Percentiles rank a stretch among this genome's conserved stretches.
phyloP scores from a whole-genome alignment of 2,113 vertebrate species.

The Lontra canadensis region DNA sequence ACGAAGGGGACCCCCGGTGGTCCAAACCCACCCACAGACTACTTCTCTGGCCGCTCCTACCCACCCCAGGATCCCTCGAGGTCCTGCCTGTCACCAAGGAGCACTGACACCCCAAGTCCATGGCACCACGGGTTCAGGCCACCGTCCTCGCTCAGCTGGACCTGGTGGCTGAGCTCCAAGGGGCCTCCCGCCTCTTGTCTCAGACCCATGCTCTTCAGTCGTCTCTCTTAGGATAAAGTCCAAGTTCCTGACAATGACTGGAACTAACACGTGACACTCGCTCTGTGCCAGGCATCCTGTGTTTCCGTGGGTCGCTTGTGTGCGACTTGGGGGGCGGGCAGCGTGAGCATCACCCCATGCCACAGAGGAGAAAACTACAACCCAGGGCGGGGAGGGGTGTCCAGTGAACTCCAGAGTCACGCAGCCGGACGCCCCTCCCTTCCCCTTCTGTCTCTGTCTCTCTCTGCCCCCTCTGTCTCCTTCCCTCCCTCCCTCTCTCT shows the following conservation, averaged over 20 bases:
- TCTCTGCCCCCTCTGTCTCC: too few relatives aligned
- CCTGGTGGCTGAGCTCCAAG: accelerated
- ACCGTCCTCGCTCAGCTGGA: accelerated
- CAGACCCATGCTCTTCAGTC: not conserved
- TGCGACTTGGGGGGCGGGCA: accelerated
- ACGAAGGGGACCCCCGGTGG: not conserved
- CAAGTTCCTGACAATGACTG: accelerated
- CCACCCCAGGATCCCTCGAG: not conserved
- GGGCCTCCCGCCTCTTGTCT: not conserved
- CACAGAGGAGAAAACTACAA: too few relatives aligned
- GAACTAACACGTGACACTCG: accelerated
- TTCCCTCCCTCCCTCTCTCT: not conserved
- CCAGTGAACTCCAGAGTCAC: too few relatives aligned
- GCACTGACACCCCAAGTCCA: accelerated
- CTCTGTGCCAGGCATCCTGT: not conserved
- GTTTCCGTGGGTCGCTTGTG: accelerated
- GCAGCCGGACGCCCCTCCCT: accelerated
- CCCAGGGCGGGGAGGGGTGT: not conserved
- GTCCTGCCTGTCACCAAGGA: not conserved
- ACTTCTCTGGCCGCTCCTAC: too few relatives aligned
- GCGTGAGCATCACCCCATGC: accelerated
- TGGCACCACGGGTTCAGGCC: accelerated
- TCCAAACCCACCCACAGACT: not conserved
- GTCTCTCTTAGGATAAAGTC: not conserved
- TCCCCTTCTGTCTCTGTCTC: too few relatives aligned